These are phyloP conservation scores for Probaryconus sp. DNA, from an alignment of 1,140 invertebrate species.

Conservation along the genomic window DNA sequence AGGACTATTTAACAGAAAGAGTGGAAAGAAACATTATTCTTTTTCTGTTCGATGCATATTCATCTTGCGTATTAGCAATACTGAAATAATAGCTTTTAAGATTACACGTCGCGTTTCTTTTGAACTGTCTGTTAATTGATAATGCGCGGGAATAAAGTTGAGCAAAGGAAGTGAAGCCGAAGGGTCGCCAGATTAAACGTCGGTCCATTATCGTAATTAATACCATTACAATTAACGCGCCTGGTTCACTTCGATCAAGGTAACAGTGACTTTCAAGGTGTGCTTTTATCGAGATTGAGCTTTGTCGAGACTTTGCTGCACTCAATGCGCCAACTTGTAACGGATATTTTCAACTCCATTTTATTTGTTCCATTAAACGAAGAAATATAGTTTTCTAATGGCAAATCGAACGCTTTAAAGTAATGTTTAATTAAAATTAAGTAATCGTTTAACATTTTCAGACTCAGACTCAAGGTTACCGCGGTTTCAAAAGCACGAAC, in stretches of 20 bases:
- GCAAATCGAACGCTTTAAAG: too few species aligned
- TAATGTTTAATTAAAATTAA: too few species aligned
- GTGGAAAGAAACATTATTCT: too few species aligned
- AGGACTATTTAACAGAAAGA: too few species aligned
- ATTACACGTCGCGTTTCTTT: slow-evolving; percentile 59
- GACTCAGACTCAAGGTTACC: too few species aligned
- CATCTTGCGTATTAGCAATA: slow-evolving; percentile 10
- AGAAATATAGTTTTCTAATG: too few species aligned
- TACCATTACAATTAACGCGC: slow-evolving; percentile 73
- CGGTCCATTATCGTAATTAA: slow-evolving; percentile 75
- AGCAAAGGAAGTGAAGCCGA: slow-evolving; percentile 43
- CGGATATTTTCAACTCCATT: too few species aligned
- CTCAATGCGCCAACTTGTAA: too few species aligned
- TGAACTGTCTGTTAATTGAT: slow-evolving; percentile 68
- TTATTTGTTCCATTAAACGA: too few species aligned
- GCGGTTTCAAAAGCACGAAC: too few species aligned
- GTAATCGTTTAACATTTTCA: too few species aligned
- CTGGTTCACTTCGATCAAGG: slow-evolving; percentile 55
- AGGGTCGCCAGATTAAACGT: slow-evolving; percentile 55
- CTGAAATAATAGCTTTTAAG: slow-evolving; percentile 28
- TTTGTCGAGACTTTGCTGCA: slow-evolving; percentile 7
- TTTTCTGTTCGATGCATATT: slow-evolving; percentile 10
- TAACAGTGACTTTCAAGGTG: slow-evolving; percentile 38
- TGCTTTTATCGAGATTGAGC: slow-evolving; percentile 40
- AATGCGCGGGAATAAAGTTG: slow-evolving; percentile 52